A percentile compares a stretch with the other conserved stretches of the same genome.
Conservation (phyloP, 2,797 vertebrate species). For the Esox lucius region DNA sequence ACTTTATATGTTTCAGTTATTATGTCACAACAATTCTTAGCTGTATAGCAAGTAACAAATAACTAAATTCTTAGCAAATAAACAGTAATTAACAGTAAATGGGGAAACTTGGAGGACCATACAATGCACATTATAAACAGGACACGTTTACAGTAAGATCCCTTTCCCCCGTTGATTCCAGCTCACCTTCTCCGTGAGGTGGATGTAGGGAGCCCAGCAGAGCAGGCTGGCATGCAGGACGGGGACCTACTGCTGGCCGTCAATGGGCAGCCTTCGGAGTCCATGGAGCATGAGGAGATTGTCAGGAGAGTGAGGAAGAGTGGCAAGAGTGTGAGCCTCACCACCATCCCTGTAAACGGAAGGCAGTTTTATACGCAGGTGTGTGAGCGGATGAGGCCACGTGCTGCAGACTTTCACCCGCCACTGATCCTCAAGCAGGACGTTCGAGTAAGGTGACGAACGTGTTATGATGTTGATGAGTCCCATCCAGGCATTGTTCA, state of each 20-base stretch:
- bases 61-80: background rate
- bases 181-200: constrained; percentile 88
- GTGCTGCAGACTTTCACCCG: background rate
- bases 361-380: constrained; percentile 84
- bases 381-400: background rate
- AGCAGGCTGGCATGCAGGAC: constrained; percentile 84
- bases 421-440: background rate
- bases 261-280: constrained; percentile 83
- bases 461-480: background rate
- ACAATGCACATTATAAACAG: background rate
- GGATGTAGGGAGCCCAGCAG: constrained; percentile 84
- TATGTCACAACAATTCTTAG: too few relatives aligned
- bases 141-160: too few relatives aligned
- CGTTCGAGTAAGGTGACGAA: background rate
- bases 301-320: constrained; percentile 79
- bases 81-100: background rate
- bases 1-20: too few relatives aligned
- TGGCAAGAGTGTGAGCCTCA: constrained; percentile 74
- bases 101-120: background rate
- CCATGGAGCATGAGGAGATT: constrained; percentile 80
- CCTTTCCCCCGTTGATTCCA: constrained; percentile 37
- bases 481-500: background rate
- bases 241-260: constrained; percentile 89
- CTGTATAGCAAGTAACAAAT: too few relatives aligned
- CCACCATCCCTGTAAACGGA: constrained; percentile 76